Evolutionary conservation across 1,140 invertebrate genomes (phyloP).

Genomic region (Helicorthomorpha holstii): DNA sequence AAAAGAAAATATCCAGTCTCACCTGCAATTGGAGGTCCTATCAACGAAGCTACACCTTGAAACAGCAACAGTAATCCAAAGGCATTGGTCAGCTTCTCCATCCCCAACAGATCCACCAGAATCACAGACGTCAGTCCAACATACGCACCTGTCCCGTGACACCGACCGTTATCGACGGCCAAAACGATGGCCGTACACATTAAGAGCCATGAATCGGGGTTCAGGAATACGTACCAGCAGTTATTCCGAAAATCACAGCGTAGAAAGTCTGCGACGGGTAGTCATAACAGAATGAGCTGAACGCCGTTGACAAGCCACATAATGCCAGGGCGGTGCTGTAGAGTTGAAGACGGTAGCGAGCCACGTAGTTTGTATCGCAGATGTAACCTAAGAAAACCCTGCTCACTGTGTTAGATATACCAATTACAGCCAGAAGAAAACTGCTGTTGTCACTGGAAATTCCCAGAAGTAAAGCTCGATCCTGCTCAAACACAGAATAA

Average conservation of each 20-base stretch:
- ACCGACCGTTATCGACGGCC: too few relatives aligned
- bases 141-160: conserved; percentile 48
- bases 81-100: conserved; percentile 76
- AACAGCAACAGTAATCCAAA: conserved; percentile 81
- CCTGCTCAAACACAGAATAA: conserved; percentile 21
- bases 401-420: conserved; percentile 74
- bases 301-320: conserved; percentile 59
- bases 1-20: conserved; percentile 12
- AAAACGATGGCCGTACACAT: too few relatives aligned
- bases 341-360: conserved; percentile 54
- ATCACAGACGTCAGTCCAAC: conserved; percentile 83
- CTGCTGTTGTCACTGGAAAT: conserved; percentile 38
- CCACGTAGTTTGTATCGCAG: conserved; percentile 71
- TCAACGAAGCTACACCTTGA: conserved; percentile 74
- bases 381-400: conserved; percentile 67
- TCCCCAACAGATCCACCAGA: conserved; percentile 64
- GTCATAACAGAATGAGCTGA: conserved; percentile 49
- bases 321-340: conserved; percentile 72
- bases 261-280: conserved; percentile 56
- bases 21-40: conserved; percentile 79
- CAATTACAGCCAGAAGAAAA: conserved; percentile 56
- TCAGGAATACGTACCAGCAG: conserved; percentile 33
- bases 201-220: neutral
- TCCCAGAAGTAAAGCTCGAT: conserved; percentile 39
- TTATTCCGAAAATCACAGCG: conserved; percentile 64